phyloP scores from a whole-genome alignment of 37 sponge, comb jelly and placozoan species.

The Petrosia ficiformis region DNA sequence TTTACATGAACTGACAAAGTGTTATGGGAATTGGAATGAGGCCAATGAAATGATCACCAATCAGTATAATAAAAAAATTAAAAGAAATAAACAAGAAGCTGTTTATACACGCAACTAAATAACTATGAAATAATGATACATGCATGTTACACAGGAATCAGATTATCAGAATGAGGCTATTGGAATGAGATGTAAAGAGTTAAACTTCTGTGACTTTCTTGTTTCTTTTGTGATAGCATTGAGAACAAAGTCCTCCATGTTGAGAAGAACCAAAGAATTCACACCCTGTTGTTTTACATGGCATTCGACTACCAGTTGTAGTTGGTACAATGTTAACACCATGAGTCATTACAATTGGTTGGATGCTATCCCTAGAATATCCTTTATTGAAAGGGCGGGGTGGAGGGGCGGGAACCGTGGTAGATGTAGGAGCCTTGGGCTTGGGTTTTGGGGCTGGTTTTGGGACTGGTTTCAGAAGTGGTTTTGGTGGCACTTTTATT shows the following conservation, averaged over 20 bases:
- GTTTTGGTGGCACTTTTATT: too few relatives aligned
- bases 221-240: conserved; percentile 12
- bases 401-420: neutral
- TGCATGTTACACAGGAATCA: too few relatives aligned
- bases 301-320: neutral
- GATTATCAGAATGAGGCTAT: too few relatives aligned
- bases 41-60: neutral
- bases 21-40: neutral
- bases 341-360: conserved; percentile 17
- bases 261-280: conserved; percentile 42
- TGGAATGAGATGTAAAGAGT: too few relatives aligned
- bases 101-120: too few relatives aligned
- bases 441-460: neutral
- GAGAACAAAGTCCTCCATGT: conserved; percentile 45
- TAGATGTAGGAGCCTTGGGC: neutral
- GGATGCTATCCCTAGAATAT: conserved; percentile 49
- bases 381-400: neutral
- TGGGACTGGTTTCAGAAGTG: neutral
- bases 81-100: neutral
- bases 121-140: too few relatives aligned
- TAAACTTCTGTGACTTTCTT: neutral
- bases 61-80: neutral
- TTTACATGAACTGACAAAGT: too few relatives aligned
- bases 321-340: neutral
- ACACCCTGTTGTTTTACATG: conserved; percentile 34